phyloP scores from a whole-genome alignment of 1,140 invertebrate species.

The Cheumatopsyche charites region DNA sequence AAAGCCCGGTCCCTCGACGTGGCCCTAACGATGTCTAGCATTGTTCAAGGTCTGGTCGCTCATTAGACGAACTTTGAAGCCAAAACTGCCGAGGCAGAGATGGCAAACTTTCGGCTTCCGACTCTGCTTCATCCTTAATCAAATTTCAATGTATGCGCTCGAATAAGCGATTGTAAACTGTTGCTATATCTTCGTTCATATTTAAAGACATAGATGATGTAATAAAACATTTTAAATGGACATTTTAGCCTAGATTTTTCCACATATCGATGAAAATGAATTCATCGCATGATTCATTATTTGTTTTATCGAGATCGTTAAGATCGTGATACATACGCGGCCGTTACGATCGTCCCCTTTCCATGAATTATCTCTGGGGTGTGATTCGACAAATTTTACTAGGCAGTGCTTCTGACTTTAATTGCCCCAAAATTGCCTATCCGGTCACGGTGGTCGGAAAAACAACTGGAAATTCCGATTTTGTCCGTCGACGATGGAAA shows the following conservation, averaged over 20 bases:
- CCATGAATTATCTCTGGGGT: background rate
- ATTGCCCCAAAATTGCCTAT: background rate
- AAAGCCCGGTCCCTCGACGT: background rate
- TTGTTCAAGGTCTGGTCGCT: background rate
- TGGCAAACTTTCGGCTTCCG: background rate
- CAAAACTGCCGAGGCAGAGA: background rate
- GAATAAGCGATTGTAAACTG: too few relatives aligned
- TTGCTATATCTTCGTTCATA: too few relatives aligned
- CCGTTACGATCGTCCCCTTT: too few relatives aligned
- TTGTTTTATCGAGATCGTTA: slow-evolving; percentile 5
- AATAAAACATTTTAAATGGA: too few relatives aligned
- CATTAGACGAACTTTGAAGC: background rate
- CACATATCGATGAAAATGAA: too few relatives aligned
- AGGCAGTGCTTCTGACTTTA: slow-evolving; percentile 8
- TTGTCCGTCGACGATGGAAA: background rate
- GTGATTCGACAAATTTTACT: slow-evolving; percentile 10
- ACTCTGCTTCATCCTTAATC: background rate
- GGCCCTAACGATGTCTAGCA: background rate
- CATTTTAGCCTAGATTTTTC: too few relatives aligned
- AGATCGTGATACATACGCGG: background rate
- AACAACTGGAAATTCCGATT: background rate
- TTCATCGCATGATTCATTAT: too few relatives aligned
- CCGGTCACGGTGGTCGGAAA: background rate
- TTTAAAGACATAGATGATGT: too few relatives aligned
- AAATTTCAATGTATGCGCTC: background rate